Conservation (phyloP, 1,140 invertebrate species). For the Zaprionus ornatus region DNA sequence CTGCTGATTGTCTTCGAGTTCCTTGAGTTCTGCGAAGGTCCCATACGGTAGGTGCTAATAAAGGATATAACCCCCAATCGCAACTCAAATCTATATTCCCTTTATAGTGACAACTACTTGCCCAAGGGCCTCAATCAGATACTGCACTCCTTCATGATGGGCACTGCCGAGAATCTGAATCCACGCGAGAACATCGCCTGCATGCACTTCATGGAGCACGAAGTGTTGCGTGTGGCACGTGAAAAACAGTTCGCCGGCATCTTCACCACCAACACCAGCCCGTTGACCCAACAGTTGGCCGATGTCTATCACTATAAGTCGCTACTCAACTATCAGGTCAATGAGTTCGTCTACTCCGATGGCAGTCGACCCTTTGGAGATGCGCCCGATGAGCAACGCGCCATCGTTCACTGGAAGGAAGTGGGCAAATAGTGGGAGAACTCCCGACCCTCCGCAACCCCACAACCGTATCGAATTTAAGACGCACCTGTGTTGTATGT, state of each 20-base stretch:
- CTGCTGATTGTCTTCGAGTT: constrained; percentile 91
- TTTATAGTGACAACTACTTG: constrained; percentile 85
- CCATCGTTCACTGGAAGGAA: constrained; percentile 90
- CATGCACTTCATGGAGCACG: constrained; percentile 91
- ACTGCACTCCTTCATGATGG: constrained; percentile 94
- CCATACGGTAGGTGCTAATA: constrained; percentile 85
- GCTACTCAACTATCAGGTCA: constrained; percentile 91
- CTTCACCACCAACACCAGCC: constrained; percentile 94
- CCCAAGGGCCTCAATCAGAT: constrained; percentile 89
- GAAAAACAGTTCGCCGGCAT: constrained; percentile 88
- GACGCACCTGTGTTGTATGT: constrained; percentile 69
- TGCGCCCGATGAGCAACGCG: constrained; percentile 90
- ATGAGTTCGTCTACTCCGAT: constrained; percentile 89
- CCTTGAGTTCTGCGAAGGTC: constrained; percentile 89
- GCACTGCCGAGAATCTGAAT: constrained; percentile 87
- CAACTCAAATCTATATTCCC: not conserved
- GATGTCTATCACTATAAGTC: constrained; percentile 92
- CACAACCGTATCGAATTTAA: constrained; percentile 67
- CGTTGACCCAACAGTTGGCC: constrained; percentile 91
- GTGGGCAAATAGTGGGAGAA: constrained; percentile 49
- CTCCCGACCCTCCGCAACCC: not conserved
- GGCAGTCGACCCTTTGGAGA: constrained; percentile 89
- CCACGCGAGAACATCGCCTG: constrained; percentile 90
- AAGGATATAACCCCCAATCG: not conserved
- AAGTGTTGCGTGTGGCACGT: constrained; percentile 88